Conservation (phyloP, 2,888 invertebrate genomes). For the Macrosoma leucophasiata region DNA sequence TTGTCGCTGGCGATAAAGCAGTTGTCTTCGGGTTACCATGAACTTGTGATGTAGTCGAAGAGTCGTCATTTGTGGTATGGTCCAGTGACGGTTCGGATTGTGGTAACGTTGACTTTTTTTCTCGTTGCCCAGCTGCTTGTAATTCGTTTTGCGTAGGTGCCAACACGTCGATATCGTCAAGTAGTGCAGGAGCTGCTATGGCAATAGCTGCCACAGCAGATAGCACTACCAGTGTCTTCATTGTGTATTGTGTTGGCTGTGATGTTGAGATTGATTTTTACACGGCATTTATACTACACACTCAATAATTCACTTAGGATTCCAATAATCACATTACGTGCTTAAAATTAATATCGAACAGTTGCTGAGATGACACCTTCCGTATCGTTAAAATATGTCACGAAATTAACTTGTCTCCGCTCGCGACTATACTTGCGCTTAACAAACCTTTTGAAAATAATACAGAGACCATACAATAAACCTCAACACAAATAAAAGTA, state of each 20-base stretch:
- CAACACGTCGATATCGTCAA: slow-evolving; percentile 30
- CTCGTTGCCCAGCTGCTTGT: slow-evolving; percentile 32
- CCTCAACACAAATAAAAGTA: too few relatives aligned
- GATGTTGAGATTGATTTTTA: slow-evolving; percentile 35
- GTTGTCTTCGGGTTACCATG: slow-evolving; percentile 14
- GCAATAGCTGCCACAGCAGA: slow-evolving; percentile 45
- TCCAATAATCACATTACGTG: slow-evolving; percentile 47
- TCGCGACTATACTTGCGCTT: not conserved
- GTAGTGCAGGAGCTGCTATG: slow-evolving; percentile 47
- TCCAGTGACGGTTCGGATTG: slow-evolving; percentile 24
- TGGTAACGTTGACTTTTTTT: slow-evolving; percentile 40
- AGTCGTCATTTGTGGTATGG: slow-evolving; percentile 12
- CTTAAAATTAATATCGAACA: slow-evolving; percentile 26
- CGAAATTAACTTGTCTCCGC: not conserved
- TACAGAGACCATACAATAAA: not conserved
- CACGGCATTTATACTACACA: slow-evolving; percentile 52
- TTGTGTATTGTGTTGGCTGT: slow-evolving; percentile 43
- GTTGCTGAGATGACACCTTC: slow-evolving; percentile 43
- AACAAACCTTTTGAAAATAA: not conserved
- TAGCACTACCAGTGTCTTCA: slow-evolving; percentile 58
- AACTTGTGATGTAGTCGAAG: slow-evolving; percentile 3
- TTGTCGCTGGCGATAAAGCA: slow-evolving; percentile 26
- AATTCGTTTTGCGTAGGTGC: slow-evolving; percentile 22
- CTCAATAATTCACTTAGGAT: slow-evolving; percentile 25
- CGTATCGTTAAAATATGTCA: slow-evolving; percentile 21